Conservation (phyloP, 1,140 invertebrate species). For the Triops cancriformis region DNA sequence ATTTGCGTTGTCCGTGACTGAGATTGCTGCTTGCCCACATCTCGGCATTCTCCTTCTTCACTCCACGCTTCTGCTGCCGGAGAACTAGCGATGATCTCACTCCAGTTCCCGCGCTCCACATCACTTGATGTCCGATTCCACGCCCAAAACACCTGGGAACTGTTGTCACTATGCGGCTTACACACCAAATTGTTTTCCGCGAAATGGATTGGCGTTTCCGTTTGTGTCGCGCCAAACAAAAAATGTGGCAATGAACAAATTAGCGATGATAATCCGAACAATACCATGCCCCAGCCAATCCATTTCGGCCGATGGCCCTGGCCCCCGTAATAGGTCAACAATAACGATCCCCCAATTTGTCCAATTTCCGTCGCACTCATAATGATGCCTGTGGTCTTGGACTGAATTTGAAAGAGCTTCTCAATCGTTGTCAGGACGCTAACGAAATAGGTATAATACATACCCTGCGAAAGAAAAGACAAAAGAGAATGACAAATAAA, state of each 20-base stretch:
- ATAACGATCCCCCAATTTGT: constrained; percentile 67
- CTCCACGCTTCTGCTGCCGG: neutral
- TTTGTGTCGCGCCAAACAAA: constrained; percentile 50
- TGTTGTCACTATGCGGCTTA: neutral
- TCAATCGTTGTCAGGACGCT: constrained; percentile 95
- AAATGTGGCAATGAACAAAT: constrained; percentile 77
- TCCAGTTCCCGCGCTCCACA: neutral
- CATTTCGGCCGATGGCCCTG: constrained; percentile 89
- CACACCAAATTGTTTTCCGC: neutral
- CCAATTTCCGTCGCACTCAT: constrained; percentile 92
- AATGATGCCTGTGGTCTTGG: constrained; percentile 85
- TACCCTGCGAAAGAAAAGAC: constrained; percentile 45
- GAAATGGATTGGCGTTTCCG: constrained; percentile 52
- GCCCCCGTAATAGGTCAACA: constrained; percentile 87
- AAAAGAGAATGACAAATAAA: neutral
- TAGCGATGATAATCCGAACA: constrained; percentile 78
- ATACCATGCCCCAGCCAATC: constrained; percentile 87
- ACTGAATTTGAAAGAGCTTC: constrained; percentile 90
- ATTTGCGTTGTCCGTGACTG: constrained; percentile 28
- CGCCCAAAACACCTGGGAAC: neutral
- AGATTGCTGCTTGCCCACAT: constrained; percentile 21
- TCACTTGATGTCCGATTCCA: neutral
- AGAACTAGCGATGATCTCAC: neutral
- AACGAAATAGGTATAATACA: constrained; percentile 93
- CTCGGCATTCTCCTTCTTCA: constrained; percentile 14